Percentiles rank a stretch among this genome's conserved stretches.
Evolutionary conservation across 2,113 vertebrate species (phyloP).

Genomic region (Pomatorhinus ruficollis): DNA sequence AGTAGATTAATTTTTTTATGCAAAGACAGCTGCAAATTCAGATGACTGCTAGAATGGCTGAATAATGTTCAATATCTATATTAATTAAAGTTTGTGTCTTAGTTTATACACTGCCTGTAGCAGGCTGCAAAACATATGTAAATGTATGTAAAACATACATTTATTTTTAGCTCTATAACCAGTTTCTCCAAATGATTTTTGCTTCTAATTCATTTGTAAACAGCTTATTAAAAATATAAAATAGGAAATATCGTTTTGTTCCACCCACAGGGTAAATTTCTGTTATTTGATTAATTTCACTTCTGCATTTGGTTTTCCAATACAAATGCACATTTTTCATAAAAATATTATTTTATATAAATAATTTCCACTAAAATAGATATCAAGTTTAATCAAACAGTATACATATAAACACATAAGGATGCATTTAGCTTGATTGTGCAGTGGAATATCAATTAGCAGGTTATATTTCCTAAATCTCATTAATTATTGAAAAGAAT

Average conservation of each 20-base stretch:
- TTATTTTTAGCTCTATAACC: background rate
- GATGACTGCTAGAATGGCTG: background rate
- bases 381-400: background rate
- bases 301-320: background rate
- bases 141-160: background rate
- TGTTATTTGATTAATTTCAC: background rate
- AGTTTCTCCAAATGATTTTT: background rate
- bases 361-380: background rate
- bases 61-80: background rate
- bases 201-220: background rate
- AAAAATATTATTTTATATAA: background rate
- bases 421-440: background rate
- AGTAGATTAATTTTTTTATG: background rate
- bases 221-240: background rate
- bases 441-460: background rate
- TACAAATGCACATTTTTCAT: background rate
- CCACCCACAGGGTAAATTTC: background rate
- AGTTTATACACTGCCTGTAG: background rate
- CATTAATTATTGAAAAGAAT: background rate
- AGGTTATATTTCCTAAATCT: background rate
- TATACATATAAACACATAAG: background rate
- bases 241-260: background rate
- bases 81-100: background rate
- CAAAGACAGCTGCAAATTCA: background rate
- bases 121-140: background rate